Evolutionary conservation across 2,888 invertebrate genomes (phyloP).

Genomic region (Drosophila mulleri): DNA sequence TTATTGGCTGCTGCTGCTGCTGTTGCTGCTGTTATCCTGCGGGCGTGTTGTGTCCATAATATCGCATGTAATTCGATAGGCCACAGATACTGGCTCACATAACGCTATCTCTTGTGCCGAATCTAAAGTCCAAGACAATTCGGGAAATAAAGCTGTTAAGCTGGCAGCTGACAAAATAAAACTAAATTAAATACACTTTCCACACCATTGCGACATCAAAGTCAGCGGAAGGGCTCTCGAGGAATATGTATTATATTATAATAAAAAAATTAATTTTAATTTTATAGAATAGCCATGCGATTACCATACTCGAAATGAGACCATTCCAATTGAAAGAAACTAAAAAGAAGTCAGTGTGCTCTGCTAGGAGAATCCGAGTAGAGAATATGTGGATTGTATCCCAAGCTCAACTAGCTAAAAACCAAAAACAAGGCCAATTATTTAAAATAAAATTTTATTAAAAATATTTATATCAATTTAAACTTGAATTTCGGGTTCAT

Average conservation of each 20-base stretch:
- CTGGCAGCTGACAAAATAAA: neutral
- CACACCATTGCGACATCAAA: neutral
- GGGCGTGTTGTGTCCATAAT: slow-evolving; percentile 67
- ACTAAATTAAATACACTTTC: neutral
- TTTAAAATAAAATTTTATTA: neutral
- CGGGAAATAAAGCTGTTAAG: slow-evolving; percentile 14
- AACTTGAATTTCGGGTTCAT: slow-evolving; percentile 4
- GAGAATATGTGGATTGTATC: too few species aligned
- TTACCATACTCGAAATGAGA: too few species aligned
- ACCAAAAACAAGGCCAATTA: neutral
- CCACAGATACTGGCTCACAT: slow-evolving; percentile 32
- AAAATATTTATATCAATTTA: slow-evolving; percentile 6
- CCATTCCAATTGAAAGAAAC: too few species aligned
- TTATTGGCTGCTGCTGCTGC: slow-evolving; percentile 62
- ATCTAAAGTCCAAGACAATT: slow-evolving; percentile 42
- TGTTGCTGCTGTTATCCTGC: slow-evolving; percentile 50
- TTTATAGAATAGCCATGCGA: too few species aligned
- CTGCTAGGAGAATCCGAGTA: too few species aligned
- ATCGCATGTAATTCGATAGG: slow-evolving; percentile 69
- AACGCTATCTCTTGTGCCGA: slow-evolving; percentile 34
- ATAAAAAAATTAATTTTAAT: too few species aligned
- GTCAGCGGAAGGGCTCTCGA: neutral
- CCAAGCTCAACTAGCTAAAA: too few species aligned
- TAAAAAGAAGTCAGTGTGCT: too few species aligned
- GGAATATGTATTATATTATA: too few species aligned